A percentile compares a stretch with the other conserved stretches of the same genome.
These are phyloP conservation scores for Meloidogyne floridensis DNA, from an alignment of 1,140 invertebrate species.

Conservation along the genomic window DNA sequence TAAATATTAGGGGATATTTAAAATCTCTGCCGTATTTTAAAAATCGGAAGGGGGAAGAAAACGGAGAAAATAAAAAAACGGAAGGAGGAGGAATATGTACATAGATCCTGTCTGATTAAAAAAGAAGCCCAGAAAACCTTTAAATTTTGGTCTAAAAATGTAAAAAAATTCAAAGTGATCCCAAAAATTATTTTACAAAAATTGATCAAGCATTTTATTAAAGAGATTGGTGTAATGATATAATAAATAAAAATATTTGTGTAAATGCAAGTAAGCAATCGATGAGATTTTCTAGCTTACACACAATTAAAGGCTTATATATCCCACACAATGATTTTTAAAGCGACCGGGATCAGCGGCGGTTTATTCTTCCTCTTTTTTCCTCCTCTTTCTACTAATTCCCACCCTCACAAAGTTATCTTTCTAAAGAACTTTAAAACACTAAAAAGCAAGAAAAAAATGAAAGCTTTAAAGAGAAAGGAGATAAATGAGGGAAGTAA, in stretches of 20 bases:
- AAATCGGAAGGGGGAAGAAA: too few relatives aligned
- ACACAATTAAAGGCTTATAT: neutral
- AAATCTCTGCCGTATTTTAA: too few relatives aligned
- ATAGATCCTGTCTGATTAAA: too few relatives aligned
- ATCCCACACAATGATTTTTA: neutral
- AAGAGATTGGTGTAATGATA: neutral
- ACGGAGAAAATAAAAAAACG: too few relatives aligned
- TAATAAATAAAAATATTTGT: neutral
- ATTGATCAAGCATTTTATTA: neutral
- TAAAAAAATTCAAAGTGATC: too few relatives aligned
- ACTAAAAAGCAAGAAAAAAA: neutral
- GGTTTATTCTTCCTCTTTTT: neutral
- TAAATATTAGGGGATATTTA: too few relatives aligned
- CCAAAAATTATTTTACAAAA: neutral
- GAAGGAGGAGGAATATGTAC: too few relatives aligned
- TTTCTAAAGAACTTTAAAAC: neutral
- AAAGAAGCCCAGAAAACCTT: too few relatives aligned
- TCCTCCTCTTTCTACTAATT: neutral
- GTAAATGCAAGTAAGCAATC: neutral
- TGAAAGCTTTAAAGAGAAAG: too few relatives aligned
- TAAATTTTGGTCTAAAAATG: too few relatives aligned
- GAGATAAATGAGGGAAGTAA: neutral
- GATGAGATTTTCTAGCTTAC: neutral
- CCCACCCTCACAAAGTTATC: slow-evolving; percentile 1
- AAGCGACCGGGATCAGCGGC: neutral